Percentiles rank a stretch among this genome's conserved stretches.
These are phyloP conservation scores for Galaxias olidus DNA, from an alignment of 2,797 vertebrate genomes.

Conservation along the genomic window DNA sequence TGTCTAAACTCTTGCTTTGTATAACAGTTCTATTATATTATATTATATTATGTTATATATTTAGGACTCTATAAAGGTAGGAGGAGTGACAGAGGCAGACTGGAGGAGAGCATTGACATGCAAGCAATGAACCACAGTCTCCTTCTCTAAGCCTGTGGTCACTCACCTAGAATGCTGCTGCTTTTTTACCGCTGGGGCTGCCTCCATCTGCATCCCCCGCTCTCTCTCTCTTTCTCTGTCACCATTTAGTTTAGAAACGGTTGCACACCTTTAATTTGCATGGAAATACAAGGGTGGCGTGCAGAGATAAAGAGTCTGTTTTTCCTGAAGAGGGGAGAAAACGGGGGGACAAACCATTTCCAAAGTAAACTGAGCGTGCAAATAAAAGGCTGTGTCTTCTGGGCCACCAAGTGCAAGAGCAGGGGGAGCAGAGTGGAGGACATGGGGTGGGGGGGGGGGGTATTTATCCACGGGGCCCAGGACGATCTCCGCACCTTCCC, in stretches of 20 bases:
- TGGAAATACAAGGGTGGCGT: conserved; percentile 44
- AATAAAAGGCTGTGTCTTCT: conserved; percentile 29
- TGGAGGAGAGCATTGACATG: conserved; percentile 56
- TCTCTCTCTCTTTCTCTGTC: conserved; percentile 9
- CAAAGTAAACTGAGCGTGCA: conserved; percentile 41
- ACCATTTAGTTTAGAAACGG: conserved; percentile 17
- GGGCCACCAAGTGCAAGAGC: conserved; percentile 29
- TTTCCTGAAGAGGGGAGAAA: conserved; percentile 15
- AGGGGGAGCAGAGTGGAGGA: neutral
- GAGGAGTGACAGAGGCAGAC: conserved; percentile 62
- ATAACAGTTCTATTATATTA: too few species aligned
- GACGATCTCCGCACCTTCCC: neutral
- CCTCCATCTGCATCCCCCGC: conserved; percentile 32
- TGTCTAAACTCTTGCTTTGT: too few species aligned
- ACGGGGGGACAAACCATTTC: conserved; percentile 40
- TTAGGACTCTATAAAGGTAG: neutral
- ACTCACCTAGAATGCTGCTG: conserved; percentile 42
- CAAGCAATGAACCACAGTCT: conserved; percentile 49
- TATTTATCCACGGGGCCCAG: too few species aligned
- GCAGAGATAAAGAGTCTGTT: conserved; percentile 38
- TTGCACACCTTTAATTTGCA: conserved; percentile 50
- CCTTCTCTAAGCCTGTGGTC: conserved; percentile 49
- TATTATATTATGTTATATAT: too few species aligned
- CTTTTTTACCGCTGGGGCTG: conserved; percentile 20
- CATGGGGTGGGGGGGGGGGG: conserved; percentile 10